Base-by-base conservation (phyloP, 2,113 vertebrate species). In the Atractosteus spatula region DNA sequence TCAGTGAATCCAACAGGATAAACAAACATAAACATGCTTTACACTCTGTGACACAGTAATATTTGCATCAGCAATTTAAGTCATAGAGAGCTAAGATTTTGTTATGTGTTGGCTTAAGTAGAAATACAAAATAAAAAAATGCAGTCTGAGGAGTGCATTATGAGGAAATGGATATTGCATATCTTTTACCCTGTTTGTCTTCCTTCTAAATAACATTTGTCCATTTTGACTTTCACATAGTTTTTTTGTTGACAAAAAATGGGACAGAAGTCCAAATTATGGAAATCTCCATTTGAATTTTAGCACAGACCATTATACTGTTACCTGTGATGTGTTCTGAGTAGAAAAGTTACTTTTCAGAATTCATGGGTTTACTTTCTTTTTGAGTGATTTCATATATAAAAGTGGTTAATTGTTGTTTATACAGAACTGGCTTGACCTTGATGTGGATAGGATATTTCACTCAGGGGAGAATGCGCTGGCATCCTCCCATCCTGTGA, bases 401-500 rank as follows among this genome's bases (percentile, higher is more conserved):
- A 75, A 47, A 47, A 3, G 63, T 66, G n/a, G 82, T 76, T 81
- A 81, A 87, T 82, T 72, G 75, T 77, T 90, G 87, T 89, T 90
- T 91, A 89, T 79, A 81, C 75, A 88, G 78, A 84, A 79, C 51
- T 80, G 66, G 79, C 77, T 70, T 80, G 80, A 80, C 76, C 77
- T 80, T 83, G 84, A 88, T 85, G 83, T 66, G 80, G 74, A 74
- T 65, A 80, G 77, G 79, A 81, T 77, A 79, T 80, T 66, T 74
- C 51, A 68, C 76, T 83, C 85, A 80, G 54, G 73, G 76, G 89
- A 86, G 82, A 67, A 74, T 8, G 59, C 68, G 76, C 80, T 74
- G 45, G 83, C 84, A 83, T 82, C 85, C 90, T 88, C 89, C 89
- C 88, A 89, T 90, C 89, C 89, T 92, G 89, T 82, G 76, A 2